Conservation (phyloP, 2,888 invertebrate genomes). For the Loripinus fragilis region DNA sequence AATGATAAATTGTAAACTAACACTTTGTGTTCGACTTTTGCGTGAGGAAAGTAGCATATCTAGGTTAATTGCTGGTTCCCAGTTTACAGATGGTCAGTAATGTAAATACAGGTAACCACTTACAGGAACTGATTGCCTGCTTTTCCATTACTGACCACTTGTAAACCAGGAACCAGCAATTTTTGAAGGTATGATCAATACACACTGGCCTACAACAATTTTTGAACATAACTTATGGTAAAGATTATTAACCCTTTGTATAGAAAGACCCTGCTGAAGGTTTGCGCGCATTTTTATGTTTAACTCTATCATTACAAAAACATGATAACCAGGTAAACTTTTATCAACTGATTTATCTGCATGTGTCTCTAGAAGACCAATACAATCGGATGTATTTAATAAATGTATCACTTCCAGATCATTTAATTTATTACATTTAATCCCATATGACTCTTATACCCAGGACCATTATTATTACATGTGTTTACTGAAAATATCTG, state of each 20-base stretch:
- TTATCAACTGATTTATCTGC: slow-evolving; percentile 3
- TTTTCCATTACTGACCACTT: no score
- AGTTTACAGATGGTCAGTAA: no score
- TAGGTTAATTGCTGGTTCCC: no score
- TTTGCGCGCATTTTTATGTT: not conserved
- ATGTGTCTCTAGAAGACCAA: slow-evolving; percentile 5
- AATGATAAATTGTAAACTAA: no score
- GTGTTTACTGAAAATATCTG: slow-evolving; percentile 4
- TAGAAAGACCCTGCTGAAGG: not conserved
- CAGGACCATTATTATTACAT: slow-evolving; percentile 7
- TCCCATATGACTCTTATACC: slow-evolving; percentile 4
- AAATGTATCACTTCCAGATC: not conserved
- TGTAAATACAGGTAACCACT: no score
- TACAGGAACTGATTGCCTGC: no score
- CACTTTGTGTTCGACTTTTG: no score
- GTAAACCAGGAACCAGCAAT: no score
- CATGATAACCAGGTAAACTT: slow-evolving; percentile 1
- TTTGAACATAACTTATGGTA: no score
- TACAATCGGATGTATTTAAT: not conserved
- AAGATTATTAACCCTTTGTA: not conserved
- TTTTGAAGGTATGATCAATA: no score
- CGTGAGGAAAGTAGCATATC: no score
- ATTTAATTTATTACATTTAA: not conserved
- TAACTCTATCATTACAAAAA: not conserved
- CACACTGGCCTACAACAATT: no score